Conservation (phyloP, 2,113 vertebrate genomes). For the Litocranius walleri region DNA sequence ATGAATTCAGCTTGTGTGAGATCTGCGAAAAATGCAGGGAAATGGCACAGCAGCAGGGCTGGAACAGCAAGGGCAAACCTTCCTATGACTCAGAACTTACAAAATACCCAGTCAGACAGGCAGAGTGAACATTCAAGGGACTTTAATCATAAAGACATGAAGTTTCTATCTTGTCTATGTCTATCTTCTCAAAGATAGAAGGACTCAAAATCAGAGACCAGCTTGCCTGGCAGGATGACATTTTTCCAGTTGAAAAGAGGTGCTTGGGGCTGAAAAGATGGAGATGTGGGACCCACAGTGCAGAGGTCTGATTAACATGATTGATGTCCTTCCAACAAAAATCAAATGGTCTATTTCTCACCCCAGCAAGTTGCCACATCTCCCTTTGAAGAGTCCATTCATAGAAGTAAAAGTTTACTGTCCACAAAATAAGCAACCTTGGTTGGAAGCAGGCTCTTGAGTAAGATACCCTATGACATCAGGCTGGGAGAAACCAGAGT, state of each 20-base stretch:
- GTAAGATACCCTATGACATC: background rate
- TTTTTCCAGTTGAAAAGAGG: background rate
- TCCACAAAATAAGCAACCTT: background rate
- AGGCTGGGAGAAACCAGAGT: background rate
- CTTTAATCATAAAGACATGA: background rate
- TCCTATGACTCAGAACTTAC: background rate
- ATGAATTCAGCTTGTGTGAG: background rate
- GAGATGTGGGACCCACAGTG: background rate
- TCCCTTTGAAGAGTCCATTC: background rate
- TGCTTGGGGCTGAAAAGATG: background rate
- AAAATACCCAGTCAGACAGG: background rate
- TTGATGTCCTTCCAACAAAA: constrained; percentile 29
- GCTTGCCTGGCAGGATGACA: background rate
- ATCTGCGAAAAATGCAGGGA: background rate
- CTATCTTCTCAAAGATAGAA: background rate
- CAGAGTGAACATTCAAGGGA: background rate
- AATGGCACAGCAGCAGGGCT: background rate
- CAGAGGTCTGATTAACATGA: background rate
- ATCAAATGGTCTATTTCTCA: background rate
- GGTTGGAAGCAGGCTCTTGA: background rate
- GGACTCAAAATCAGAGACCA: background rate
- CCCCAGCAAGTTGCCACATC: background rate
- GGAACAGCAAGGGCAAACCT: background rate
- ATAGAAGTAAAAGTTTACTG: background rate
- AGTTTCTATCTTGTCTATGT: background rate